phyloP scores from a whole-genome alignment of 2,888 invertebrate species.

The Acanthosepion pharaonis region DNA sequence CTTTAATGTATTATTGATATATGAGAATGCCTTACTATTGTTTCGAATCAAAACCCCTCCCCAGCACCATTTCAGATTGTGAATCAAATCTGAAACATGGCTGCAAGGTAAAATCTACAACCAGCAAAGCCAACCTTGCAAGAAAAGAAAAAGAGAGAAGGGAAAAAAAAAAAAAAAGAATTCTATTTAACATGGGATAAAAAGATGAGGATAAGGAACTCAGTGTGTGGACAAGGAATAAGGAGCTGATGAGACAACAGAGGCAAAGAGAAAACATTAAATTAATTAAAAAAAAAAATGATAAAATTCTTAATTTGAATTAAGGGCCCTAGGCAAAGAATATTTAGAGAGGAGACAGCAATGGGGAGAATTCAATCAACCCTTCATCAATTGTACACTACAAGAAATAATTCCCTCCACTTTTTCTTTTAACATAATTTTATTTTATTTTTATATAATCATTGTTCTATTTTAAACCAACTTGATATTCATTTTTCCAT shows the following conservation, averaged over 20 bases:
- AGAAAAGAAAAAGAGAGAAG: not conserved
- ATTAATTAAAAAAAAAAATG: not conserved
- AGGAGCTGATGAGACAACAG: not conserved
- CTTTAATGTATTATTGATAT: not conserved
- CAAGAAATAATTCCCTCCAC: too few species aligned
- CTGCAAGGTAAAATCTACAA: not conserved
- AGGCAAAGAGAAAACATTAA: not conserved
- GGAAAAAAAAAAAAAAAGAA: not conserved
- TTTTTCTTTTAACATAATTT: not conserved
- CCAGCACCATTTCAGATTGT: not conserved
- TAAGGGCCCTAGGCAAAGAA: not conserved
- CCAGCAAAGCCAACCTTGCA: not conserved
- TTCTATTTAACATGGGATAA: not conserved
- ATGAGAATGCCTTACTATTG: not conserved
- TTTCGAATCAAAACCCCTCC: not conserved
- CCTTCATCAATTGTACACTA: not conserved
- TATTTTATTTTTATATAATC: not conserved
- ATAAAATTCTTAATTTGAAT: slow-evolving; percentile 1
- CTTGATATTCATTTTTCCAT: not conserved
- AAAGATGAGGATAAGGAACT: not conserved
- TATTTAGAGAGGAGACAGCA: not conserved
- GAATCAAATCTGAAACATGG: slow-evolving; percentile 6
- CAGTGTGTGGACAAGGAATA: not conserved
- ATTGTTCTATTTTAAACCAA: not conserved
- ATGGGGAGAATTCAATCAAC: not conserved